These are phyloP conservation scores for Tetraneura akinire DNA, from an alignment of 1,140 invertebrate species.

Conservation along the genomic window DNA sequence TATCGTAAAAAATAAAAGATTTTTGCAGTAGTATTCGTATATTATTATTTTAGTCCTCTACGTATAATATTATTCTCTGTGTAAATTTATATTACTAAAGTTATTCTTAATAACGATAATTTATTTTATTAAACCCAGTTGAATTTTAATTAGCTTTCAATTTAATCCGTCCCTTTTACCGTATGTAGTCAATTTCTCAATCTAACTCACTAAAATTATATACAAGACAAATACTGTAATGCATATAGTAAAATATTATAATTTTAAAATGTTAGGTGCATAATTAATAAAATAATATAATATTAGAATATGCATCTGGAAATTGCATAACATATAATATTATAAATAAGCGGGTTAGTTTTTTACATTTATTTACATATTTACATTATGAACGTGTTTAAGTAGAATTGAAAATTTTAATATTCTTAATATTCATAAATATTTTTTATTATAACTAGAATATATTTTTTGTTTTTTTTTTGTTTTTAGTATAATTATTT, in stretches of 20 bases:
- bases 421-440: too few species aligned
- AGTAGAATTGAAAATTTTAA: too few species aligned
- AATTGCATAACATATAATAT: neutral
- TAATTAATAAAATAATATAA: too few species aligned
- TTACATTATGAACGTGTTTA: neutral
- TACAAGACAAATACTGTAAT: too few species aligned
- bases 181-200: too few species aligned
- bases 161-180: neutral
- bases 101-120: neutral
- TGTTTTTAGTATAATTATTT: too few species aligned
- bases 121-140: neutral
- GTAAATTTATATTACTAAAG: neutral
- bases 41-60: neutral
- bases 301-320: too few species aligned
- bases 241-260: too few species aligned
- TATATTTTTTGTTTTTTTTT: neutral
- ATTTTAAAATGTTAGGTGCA: too few species aligned
- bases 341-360: neutral
- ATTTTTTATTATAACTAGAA: too few species aligned
- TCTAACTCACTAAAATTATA: neutral
- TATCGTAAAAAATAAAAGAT: too few species aligned
- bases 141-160: constrained; percentile 32
- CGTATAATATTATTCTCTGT: neutral
- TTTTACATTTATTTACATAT: too few species aligned
- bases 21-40: neutral